These are phyloP conservation scores for Psilopogon haemacephalus DNA, from an alignment of 2,113 vertebrate genomes.

Conservation along the genomic window DNA sequence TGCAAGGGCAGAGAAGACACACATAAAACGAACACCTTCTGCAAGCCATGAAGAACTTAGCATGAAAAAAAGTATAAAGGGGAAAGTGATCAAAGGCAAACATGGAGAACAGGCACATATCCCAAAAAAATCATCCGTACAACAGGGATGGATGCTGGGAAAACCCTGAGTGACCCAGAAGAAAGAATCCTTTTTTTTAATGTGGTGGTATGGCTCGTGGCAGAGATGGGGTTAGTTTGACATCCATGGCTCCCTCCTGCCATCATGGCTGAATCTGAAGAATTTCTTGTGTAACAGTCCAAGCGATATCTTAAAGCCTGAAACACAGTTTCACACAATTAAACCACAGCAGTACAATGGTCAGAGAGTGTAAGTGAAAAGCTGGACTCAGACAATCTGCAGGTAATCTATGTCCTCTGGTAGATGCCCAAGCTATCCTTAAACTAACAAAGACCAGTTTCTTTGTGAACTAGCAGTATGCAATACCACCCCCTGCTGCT, in stretches of 20 bases:
- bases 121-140: background rate
- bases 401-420: background rate
- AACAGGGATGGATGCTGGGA: background rate
- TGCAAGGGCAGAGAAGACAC: background rate
- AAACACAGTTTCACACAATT: background rate
- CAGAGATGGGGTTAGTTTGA: background rate
- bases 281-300: background rate
- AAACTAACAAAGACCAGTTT: background rate
- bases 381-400: background rate
- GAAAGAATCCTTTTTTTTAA: background rate
- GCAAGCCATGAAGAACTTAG: slow-evolving; percentile 2
- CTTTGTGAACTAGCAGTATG: background rate
- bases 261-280: background rate
- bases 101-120: background rate
- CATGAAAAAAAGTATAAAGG: background rate
- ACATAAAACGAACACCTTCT: background rate
- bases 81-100: background rate
- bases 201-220: background rate
- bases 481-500: background rate
- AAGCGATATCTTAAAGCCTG: background rate
- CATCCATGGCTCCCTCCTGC: background rate
- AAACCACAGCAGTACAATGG: background rate
- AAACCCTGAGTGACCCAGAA: background rate
- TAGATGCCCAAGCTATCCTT: background rate
- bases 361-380: background rate